These are phyloP conservation scores for Solenodon paradoxus DNA, from an alignment of 2,113 vertebrate genomes.

Conservation along the genomic window DNA sequence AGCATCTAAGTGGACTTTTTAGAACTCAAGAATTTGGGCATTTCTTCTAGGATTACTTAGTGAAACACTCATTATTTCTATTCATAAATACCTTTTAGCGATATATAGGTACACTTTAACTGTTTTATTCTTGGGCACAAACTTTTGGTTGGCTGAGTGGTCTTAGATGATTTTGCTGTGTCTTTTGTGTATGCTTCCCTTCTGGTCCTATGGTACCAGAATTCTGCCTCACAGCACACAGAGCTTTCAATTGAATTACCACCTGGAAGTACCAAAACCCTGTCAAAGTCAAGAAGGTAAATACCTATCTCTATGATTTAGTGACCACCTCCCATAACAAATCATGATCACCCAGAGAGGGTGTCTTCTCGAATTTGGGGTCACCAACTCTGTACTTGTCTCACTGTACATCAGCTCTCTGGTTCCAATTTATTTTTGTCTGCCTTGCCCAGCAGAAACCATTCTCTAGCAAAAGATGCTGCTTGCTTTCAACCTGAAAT, in stretches of 20 bases:
- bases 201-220: background rate
- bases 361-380: slow-evolving; percentile 83
- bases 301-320: slow-evolving; percentile 77
- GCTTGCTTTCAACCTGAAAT: slow-evolving; percentile 70
- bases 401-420: slow-evolving; percentile 80
- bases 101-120: background rate
- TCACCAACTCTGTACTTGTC: slow-evolving; percentile 74
- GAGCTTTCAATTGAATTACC: background rate
- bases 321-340: slow-evolving; percentile 68
- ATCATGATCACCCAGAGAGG: slow-evolving; percentile 86
- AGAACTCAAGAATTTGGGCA: background rate
- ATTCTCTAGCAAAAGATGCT: slow-evolving; percentile 49
- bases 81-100: background rate
- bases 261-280: fast-evolving
- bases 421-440: slow-evolving; percentile 87
- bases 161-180: background rate
- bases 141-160: background rate
- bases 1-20: background rate
- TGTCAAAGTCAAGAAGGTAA: slow-evolving; percentile 15
- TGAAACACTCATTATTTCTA: background rate
- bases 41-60: slow-evolving; percentile 1
- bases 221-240: background rate
- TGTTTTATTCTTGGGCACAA: background rate
- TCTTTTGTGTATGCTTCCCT: background rate
- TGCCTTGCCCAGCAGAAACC: slow-evolving; percentile 78